phyloP scores from a whole-genome alignment of 2,113 vertebrate species.

The Cyanoderma ruficeps region DNA sequence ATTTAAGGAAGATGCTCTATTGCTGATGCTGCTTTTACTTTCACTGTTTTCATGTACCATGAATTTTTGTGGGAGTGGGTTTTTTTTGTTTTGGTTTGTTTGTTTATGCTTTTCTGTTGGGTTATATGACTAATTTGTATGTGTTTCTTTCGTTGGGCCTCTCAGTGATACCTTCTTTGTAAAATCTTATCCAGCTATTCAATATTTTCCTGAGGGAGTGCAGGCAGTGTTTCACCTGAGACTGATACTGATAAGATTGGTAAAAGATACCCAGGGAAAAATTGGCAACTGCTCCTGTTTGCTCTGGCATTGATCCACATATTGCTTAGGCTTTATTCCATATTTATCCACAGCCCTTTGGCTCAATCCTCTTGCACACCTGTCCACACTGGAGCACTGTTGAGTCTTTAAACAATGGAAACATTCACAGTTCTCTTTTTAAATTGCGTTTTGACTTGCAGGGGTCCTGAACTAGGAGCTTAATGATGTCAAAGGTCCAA shows the following conservation, averaged over 20 bases:
- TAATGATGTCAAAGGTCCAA: neutral
- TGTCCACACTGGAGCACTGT: neutral
- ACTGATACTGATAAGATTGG: slow-evolving; percentile 78
- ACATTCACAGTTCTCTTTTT: neutral
- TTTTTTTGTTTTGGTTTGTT: neutral
- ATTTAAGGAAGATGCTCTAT: neutral
- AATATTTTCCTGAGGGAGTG: slow-evolving; percentile 85
- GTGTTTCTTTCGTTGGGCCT: slow-evolving; percentile 75
- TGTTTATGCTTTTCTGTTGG: neutral
- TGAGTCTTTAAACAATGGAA: neutral
- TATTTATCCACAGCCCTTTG: neutral
- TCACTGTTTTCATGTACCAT: neutral
- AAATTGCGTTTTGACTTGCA: neutral
- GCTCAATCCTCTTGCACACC: neutral
- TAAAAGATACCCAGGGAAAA: slow-evolving; percentile 79
- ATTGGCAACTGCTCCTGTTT: neutral
- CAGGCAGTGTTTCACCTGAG: slow-evolving; percentile 84
- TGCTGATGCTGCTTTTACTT: neutral
- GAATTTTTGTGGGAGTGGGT: fast-evolving
- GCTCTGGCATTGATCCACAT: neutral
- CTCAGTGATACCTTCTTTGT: slow-evolving; percentile 79
- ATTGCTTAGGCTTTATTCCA: neutral
- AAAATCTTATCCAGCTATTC: slow-evolving; percentile 81
- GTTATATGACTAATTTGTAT: neutral
- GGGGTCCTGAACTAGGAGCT: neutral